A percentile compares a stretch with the other conserved stretches of the same genome.
Evolutionary conservation across 1,140 invertebrate species (phyloP).

Genomic region (Archivesica marissinica): DNA sequence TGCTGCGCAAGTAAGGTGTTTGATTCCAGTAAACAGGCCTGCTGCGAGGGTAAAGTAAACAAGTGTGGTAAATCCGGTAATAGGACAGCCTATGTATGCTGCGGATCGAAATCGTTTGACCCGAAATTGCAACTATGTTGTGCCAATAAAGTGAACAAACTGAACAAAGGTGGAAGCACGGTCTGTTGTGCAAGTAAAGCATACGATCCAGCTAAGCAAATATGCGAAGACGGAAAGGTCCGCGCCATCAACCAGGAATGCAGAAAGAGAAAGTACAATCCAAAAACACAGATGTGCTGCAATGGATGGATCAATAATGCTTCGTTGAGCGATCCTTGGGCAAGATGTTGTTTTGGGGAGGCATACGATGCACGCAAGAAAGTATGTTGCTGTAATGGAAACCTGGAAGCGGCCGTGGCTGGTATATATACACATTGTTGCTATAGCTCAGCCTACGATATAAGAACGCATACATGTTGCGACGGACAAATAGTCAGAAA

Average conservation of each 20-base stretch:
- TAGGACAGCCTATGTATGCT: constrained; percentile 32
- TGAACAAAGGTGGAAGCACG: background rate
- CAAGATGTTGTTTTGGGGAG: constrained; percentile 39
- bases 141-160: constrained; percentile 2
- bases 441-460: constrained; percentile 33
- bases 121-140: constrained; percentile 40
- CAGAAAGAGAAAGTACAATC: background rate
- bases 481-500: constrained; percentile 52
- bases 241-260: background rate
- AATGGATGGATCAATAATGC: constrained; percentile 53
- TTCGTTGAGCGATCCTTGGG: constrained; percentile 5
- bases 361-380: constrained; percentile 42
- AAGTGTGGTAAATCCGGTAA: constrained; percentile 20
- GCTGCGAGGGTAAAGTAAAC: constrained; percentile 46
- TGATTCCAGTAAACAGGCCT: constrained; percentile 28
- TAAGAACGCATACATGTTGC: constrained; percentile 51
- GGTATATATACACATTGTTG: constrained; percentile 52
- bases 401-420: constrained; percentile 37
- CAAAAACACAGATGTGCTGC: constrained; percentile 45
- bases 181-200: constrained; percentile 33
- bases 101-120: constrained; percentile 41
- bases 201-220: constrained; percentile 39
- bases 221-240: constrained; percentile 40
- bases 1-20: constrained; percentile 33
- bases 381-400: constrained; percentile 55